Evolutionary conservation across 2,113 vertebrate genomes (phyloP).

Genomic region (Perognathus longimembris): DNA sequence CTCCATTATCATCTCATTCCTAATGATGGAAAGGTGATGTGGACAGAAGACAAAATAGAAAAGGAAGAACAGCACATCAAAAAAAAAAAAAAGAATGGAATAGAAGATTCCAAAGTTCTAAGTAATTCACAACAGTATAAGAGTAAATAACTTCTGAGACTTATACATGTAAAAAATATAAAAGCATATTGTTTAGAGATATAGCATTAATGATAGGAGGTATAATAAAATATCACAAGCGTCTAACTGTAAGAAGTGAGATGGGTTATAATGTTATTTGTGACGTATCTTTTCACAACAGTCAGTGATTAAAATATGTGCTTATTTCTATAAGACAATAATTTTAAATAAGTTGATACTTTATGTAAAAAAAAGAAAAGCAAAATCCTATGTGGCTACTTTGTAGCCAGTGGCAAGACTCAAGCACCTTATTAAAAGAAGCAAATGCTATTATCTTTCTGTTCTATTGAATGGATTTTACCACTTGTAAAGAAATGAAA

Average conservation of each 20-base stretch:
- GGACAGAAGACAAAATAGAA: background rate
- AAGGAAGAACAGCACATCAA: background rate
- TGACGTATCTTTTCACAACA: background rate
- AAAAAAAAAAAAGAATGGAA: background rate
- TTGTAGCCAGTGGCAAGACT: too few relatives aligned
- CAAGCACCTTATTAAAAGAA: too few relatives aligned
- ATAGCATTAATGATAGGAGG: background rate
- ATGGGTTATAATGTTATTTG: background rate
- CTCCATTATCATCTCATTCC: too few relatives aligned
- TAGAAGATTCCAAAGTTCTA: background rate
- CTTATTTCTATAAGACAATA: background rate
- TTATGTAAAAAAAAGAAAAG: background rate
- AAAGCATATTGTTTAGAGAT: slow-evolving; percentile 3
- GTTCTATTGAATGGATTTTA: too few relatives aligned
- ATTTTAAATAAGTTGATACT: background rate
- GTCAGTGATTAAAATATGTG: background rate
- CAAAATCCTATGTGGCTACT: background rate
- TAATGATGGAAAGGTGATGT: background rate
- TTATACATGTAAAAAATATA: background rate
- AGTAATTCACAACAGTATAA: background rate
- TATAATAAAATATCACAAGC: background rate
- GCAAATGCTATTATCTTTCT: too few relatives aligned
- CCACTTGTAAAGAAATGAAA: too few relatives aligned
- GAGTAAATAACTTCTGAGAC: background rate
- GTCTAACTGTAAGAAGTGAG: background rate